A percentile compares a stretch with the other conserved stretches of the same genome.
Evolutionary conservation across 2,797 vertebrate genomes (phyloP).

Genomic region (Heteromormyrus szaboi): DNA sequence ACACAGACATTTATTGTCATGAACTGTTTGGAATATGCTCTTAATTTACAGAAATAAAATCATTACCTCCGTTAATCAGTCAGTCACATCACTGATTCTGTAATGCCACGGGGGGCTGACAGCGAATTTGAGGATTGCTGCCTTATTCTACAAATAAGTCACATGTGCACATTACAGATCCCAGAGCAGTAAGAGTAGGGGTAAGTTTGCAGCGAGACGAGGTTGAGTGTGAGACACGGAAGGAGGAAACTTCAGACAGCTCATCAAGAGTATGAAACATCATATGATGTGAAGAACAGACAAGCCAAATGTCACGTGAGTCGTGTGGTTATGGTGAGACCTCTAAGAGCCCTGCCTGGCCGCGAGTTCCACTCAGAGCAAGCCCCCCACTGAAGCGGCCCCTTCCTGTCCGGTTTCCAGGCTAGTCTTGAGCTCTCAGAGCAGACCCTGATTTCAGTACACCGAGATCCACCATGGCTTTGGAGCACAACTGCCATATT

Average conservation of each 20-base stretch:
- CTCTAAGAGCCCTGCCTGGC: neutral
- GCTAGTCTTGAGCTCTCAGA: neutral
- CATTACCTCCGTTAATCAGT: neutral
- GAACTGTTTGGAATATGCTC: neutral
- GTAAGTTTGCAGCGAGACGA: neutral
- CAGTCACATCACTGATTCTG: neutral
- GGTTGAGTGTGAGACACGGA: neutral
- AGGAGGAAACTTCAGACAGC: neutral
- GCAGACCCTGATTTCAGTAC: neutral
- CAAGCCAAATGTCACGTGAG: neutral
- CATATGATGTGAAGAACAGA: neutral
- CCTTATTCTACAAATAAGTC: neutral
- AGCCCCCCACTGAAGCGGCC: neutral
- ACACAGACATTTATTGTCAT: neutral
- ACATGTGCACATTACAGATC: neutral
- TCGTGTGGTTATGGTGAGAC: neutral
- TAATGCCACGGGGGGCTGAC: too few species aligned
- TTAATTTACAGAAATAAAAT: neutral
- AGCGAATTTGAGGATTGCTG: neutral
- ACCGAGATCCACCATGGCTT: neutral
- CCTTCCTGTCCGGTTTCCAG: neutral
- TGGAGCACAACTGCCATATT: neutral
- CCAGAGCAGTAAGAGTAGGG: neutral
- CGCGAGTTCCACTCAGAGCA: too few species aligned
- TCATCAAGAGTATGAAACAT: neutral